Evolutionary conservation across 2,888 invertebrate genomes (phyloP), one percentile per base, ranked within the genome.

Genomic region (Cylindroiulus punctatus): DNA sequence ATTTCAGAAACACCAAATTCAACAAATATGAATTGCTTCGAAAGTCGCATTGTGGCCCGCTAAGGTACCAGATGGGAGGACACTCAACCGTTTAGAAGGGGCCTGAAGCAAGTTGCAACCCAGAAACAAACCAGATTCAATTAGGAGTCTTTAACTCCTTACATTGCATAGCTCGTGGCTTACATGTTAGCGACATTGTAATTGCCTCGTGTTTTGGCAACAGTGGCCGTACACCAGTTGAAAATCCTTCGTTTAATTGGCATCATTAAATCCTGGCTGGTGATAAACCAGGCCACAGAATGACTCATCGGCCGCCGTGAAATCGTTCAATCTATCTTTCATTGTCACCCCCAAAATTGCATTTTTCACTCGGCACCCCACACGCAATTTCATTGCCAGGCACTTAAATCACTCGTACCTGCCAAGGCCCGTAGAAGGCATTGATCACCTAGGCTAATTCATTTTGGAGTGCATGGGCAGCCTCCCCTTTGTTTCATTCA

Each of bases 401-500:
- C 76, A 30, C 76, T 30, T 76, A 76, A 17, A 30, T 30, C 76
- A 76, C 30, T 30, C 30, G 26, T 17, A 76, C 76, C 65, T 76
- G 76, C 30, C 76, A 76, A 30, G 76, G 76, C 26, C 30, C 30
- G 30, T 14, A 76, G 17, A 30, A 17, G 14, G 30, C 76, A 76
- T 76, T 76, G 76, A 76, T 76, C 76, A 76, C 76, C 76, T 76
- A 76, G 76, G 76, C 76, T 30, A 76, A 76, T 76, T 76, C 76
- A 76, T 76, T 26, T 76, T 30, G 76, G 76, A 76, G 76, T 76
- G 36, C 36, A 36, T 7, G 76, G 14, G 76, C 76, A 30, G 30
- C 26, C 10, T 30, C 76, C 30, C 30, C 76, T 8, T 76, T 76
- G 76, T 76, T 76, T 76, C 30, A 76, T 76, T 76, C 76, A 14